A percentile compares a stretch with the other conserved stretches of the same genome.
phyloP scores from a whole-genome alignment of 2,797 vertebrate species.

The Ctenopoma kingsleyae region DNA sequence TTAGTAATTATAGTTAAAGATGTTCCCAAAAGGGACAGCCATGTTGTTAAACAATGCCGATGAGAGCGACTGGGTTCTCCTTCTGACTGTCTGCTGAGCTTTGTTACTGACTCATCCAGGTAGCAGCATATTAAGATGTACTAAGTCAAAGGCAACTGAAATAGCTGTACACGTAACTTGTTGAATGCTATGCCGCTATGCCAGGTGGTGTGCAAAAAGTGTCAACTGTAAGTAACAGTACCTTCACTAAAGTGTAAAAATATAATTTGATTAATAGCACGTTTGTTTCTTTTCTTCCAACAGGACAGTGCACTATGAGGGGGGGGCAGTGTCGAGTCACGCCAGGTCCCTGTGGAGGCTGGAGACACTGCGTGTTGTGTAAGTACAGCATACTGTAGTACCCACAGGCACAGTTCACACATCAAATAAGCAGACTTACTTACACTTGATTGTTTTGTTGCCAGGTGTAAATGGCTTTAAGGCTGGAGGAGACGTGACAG shows the following conservation, averaged over 20 bases:
- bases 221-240: no score
- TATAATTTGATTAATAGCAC: neutral
- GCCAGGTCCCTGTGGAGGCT: conserved; percentile 95
- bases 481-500: no score
- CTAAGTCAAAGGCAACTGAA: neutral
- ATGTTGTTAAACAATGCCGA: conserved; percentile 36
- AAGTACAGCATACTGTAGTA: conserved; percentile 77
- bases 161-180: neutral
- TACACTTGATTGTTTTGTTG: neutral
- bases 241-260: no score
- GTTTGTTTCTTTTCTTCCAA: conserved; percentile 21
- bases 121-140: neutral
- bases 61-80: conserved; percentile 17
- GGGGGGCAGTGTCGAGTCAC: conserved; percentile 93
- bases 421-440: neutral
- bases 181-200: no score
- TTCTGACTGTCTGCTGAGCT: conserved; percentile 8
- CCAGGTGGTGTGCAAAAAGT: no score
- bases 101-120: conserved; percentile 7
- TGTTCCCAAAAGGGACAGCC: conserved; percentile 31
- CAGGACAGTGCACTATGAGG: conserved; percentile 96
- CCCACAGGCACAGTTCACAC: conserved; percentile 1
- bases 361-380: conserved; percentile 95
- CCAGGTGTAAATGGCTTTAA: no score
- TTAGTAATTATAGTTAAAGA: conserved; percentile 55